A percentile compares a stretch with the other conserved stretches of the same genome.
Conservation (phyloP, 2,888 invertebrate genomes). For the Papilio protenor region DNA sequence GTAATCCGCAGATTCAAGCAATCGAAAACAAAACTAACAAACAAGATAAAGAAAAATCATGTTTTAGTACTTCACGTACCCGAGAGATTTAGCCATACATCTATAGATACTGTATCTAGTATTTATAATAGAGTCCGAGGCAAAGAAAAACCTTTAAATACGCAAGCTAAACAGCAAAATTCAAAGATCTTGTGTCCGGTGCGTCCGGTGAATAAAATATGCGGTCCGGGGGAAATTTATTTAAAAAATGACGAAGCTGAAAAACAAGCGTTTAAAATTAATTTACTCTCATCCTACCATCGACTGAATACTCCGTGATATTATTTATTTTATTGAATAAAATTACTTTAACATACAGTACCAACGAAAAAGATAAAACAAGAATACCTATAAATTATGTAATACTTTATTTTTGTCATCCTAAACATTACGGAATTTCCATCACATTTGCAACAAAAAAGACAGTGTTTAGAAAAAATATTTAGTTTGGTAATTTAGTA, state of each 20-base stretch:
- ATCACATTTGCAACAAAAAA: background rate
- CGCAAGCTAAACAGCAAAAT: conserved; percentile 48
- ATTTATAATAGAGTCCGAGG: conserved; percentile 8
- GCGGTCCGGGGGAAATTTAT: conserved; percentile 42
- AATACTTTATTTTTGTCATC: too few species aligned
- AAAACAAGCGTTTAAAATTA: conserved; percentile 7
- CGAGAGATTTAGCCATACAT: conserved; percentile 21
- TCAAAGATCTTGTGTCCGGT: conserved; percentile 44
- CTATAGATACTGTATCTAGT: conserved; percentile 25
- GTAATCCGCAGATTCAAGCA: conserved; percentile 57
- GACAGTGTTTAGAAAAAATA: too few species aligned
- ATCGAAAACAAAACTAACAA: conserved; percentile 48
- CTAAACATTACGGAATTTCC: background rate
- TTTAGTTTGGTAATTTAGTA: too few species aligned
- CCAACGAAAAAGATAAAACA: background rate
- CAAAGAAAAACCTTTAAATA: conserved; percentile 28
- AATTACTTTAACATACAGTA: background rate
- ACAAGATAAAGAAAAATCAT: conserved; percentile 54
- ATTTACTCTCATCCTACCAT: conserved; percentile 8
- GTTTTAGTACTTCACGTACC: conserved; percentile 55
- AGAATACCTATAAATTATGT: background rate
- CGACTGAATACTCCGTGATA: background rate
- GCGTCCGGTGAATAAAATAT: conserved; percentile 43
- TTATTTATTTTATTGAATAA: background rate
- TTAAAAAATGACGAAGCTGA: conserved; percentile 46